Evolutionary conservation across 2,113 vertebrate species (phyloP).

Genomic region (Erpornis zantholeuca): DNA sequence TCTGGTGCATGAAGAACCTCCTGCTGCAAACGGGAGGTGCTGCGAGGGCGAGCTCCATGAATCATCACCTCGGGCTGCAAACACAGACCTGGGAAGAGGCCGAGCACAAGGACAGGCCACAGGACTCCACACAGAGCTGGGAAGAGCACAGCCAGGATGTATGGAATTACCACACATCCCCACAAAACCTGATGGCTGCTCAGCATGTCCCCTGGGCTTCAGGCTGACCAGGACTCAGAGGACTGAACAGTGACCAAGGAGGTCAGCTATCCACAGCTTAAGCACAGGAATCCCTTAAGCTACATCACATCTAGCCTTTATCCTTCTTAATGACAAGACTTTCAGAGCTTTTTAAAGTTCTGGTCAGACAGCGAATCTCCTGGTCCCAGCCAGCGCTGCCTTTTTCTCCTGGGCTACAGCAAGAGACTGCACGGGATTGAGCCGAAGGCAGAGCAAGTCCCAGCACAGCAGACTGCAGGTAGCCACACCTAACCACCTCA

Average conservation of each 20-base stretch:
- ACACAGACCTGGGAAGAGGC: neutral
- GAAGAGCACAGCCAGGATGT: fast-evolving
- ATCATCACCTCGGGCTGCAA: neutral
- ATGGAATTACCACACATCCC: fast-evolving
- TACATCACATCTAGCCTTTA: neutral
- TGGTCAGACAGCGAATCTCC: neutral
- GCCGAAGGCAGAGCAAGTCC: neutral
- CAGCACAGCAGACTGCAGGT: neutral
- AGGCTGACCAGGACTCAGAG: neutral
- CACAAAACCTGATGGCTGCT: neutral
- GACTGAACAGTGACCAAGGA: neutral
- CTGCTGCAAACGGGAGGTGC: neutral
- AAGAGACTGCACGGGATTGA: fast-evolving
- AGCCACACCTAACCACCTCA: neutral
- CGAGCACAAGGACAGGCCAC: neutral
- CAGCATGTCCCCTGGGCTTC: neutral
- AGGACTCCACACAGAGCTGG: fast-evolving
- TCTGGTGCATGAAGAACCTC: neutral
- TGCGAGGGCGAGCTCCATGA: neutral
- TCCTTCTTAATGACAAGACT: neutral
- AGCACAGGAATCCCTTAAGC: neutral
- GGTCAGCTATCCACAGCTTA: neutral
- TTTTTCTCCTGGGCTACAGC: neutral
- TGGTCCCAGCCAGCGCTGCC: neutral
- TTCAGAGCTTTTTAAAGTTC: neutral